Evolutionary conservation across 2,888 invertebrate genomes (phyloP), one percentile per base, ranked within the genome.

Genomic region (Metallyticus violacea): DNA sequence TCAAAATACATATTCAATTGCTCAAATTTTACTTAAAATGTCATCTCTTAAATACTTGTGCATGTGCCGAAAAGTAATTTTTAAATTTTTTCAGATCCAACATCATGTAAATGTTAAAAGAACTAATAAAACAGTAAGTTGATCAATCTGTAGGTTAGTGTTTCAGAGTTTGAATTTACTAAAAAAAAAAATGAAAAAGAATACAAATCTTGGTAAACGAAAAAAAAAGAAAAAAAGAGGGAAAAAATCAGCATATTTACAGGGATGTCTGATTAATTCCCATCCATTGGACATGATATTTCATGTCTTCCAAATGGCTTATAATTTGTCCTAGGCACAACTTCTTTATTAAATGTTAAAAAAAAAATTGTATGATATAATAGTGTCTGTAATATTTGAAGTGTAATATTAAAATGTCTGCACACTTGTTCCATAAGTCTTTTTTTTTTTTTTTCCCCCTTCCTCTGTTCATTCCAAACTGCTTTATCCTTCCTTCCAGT

Each of bases 1-100:
- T 85, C 81, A 87, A 85, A 62, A 77, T 28, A 83, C 83, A 83
- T 62, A 79, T 79, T 82, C 40, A 84, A 82, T 86, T 86, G 86
- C 86, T 86, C 86, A 86, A 86, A 79, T 84, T 86, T 83, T 77
- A 83, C n/a, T 77, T 26, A 77, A 77, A 28, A 27, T 83, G 27
- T 77, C 28, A 77, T 29, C 83, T 77, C 83, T 83, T 62, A 77
- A 83, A 77, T 83, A 83, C 77, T 83, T 83, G 76, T 83, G 83
- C 83, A 83, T 25, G 40, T 62, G 40, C 40, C 40, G 15, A 62
- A 62, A 62, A 40, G 40, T 62, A 62, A 62, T 62, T 62, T 62
- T 62, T 62, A 62, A 62, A 62, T 62, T 62, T 62, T 62, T 62
- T 62, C 40, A 62, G 40, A 62, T 22, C 40, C 40, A 62, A 62